Evolutionary conservation across 2,797 vertebrate genomes (phyloP), one percentile per base, ranked within the genome.

Genomic region (Remorina albescens): DNA sequence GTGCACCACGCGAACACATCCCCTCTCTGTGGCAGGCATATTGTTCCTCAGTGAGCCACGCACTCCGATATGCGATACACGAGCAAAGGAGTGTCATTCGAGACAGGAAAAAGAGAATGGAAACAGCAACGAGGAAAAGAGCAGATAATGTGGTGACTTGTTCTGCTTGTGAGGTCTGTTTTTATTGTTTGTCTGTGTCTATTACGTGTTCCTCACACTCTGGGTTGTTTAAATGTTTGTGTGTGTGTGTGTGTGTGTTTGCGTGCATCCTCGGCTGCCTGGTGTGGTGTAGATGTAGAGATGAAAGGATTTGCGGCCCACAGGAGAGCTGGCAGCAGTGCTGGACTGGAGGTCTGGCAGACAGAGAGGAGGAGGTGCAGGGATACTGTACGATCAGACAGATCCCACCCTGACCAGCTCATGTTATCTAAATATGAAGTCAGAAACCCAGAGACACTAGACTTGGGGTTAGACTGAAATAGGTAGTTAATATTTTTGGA

Each of bases 101-200:
- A 90, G 83, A 80, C 86, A 76, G 78, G 78, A 82, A 86, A 86
- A 76, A 60, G 61, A 83, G 70, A 80, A 73, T 81, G 80, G 84
- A 89, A 90, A 88, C 75, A 75, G 66, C 62, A 74, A 68, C 16
- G 39, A 75, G 80, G 72, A 67, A 84, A 74, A 78, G 63, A 82
- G 80, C 37, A 84, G 82, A 86, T 89, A 81, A 86, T 89, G 81
- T 44, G 79, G 86, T 68, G 80, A 89, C 85, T 88, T 85, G 83
- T 84, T 88, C 88, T 86, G 81, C 86, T 68, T 91, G 91, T 92
- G 91, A 90, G 90, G 91, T 90, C 91, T 86, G 74, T 86, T 92
- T 92, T 91, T 88, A 90, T 86, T 90, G 89, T 92, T 89, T 84
- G 65, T 84, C 54, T 58, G 86, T 89, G 89, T 89, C 85, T 83